Evolutionary conservation across 2,113 vertebrate genomes (phyloP), one percentile per base, ranked within the genome.

Genomic region (Paradisaea rubra): DNA sequence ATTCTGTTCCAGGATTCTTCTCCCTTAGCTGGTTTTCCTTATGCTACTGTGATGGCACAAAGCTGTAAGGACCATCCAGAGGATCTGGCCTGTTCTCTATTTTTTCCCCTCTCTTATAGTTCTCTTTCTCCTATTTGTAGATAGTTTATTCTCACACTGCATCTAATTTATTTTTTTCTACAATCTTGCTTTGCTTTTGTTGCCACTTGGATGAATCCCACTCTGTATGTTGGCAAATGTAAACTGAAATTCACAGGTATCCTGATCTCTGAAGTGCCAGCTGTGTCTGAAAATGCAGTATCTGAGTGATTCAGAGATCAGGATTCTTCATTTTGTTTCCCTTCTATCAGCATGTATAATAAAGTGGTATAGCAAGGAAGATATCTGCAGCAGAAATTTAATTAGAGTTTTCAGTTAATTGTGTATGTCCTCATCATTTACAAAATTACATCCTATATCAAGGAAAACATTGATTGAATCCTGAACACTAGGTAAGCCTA

Each of bases 171-270:
- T 35, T 66, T 76, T n/a, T 59, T 42, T 3, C 19, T 77, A 10
- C 41, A 30, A 3, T 92, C 11, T 68, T 59, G 13, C 54, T 85
- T 93, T 70, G 30, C 54, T 90, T 93, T 95, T 93, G 35, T 83
- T 95, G 45, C 54, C 30, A 63, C 45, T 63, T 85, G 54, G 64
- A 49, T 80, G 30, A 91, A 86, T 82, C 41, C 64, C 41, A 20
- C 39, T 52, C 54, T 70, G 18, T 65, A n/a, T 37, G 6, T 17
- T 90, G 56, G 56, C 52, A 88, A 93, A 69, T 13, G 31, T 78
- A 94, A 95, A 90, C 71, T 78, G 93, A 86, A 96, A 77, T 93
- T 95, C 89, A 83, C 76, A 88, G 86, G 93, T 92, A 88, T 10
- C 49, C 61, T 85, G 85, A 56, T 81, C 74, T 86, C 68, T 61